phyloP scores from a whole-genome alignment of 2,113 vertebrate genomes.

The Phrynocephalus versicolor region DNA sequence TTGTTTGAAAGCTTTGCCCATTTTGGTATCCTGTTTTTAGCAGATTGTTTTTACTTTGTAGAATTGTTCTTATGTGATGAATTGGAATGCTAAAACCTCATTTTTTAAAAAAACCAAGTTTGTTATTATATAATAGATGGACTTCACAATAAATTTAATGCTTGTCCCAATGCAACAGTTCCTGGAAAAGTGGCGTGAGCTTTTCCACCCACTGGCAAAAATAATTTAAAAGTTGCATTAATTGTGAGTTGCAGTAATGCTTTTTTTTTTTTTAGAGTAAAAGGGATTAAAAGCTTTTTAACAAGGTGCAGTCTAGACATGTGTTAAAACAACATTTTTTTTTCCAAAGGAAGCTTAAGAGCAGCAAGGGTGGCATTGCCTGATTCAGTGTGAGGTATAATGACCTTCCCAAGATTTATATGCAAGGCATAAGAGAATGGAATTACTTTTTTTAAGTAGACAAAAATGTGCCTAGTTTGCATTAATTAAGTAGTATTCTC shows the following conservation, averaged over 20 bases:
- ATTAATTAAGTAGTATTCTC: constrained; percentile 10
- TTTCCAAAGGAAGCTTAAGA: constrained; percentile 27
- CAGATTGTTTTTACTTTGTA: background rate
- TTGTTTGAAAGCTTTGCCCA: background rate
- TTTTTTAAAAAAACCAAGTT: constrained; percentile 12
- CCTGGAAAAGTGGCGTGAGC: background rate
- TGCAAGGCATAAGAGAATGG: background rate
- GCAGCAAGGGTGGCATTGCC: constrained; percentile 29
- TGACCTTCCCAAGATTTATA: constrained; percentile 28
- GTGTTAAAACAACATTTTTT: constrained; percentile 39
- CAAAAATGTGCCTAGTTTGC: constrained; percentile 14
- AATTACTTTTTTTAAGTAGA: constrained; percentile 6
- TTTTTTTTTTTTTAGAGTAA: constrained; percentile 1
- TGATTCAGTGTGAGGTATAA: constrained; percentile 27
- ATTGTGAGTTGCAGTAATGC: constrained; percentile 12
- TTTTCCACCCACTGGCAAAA: constrained; percentile 22
- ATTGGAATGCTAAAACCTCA: background rate
- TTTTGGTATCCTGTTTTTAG: background rate
- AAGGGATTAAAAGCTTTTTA: constrained; percentile 41
- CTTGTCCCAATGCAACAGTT: constrained; percentile 28
- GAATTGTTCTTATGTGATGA: background rate
- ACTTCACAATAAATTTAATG: constrained; percentile 25
- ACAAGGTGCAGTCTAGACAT: constrained; percentile 43
- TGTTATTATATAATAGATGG: background rate
- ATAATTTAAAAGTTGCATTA: constrained; percentile 37